These are phyloP conservation scores for Pantala flavescens DNA, from an alignment of 1,140 invertebrate genomes.

Conservation along the genomic window DNA sequence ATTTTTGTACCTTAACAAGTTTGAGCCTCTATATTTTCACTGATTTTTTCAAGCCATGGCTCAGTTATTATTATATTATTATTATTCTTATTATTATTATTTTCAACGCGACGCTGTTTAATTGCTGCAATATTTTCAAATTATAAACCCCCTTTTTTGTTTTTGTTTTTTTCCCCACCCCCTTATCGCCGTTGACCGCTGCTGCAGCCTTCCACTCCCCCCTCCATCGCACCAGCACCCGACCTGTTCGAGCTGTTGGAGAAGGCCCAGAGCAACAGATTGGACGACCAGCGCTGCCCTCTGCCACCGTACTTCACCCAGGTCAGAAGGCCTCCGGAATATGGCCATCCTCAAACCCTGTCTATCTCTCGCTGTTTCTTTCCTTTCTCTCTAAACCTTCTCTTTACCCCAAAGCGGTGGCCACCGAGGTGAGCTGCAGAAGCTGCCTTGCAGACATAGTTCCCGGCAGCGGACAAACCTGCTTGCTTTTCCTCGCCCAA, in stretches of 20 bases:
- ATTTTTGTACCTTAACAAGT: too few relatives aligned
- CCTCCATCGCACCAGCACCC: conserved; percentile 47
- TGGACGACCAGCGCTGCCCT: conserved; percentile 90
- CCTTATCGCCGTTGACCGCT: not conserved
- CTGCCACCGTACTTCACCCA: conserved; percentile 77
- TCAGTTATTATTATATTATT: too few relatives aligned
- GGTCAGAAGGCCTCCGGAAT: conserved; percentile 41
- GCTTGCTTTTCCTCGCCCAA: too few relatives aligned
- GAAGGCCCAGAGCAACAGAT: conserved; percentile 76
- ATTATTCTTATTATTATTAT: too few relatives aligned
- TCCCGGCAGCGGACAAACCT: not conserved
- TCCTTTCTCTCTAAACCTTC: conserved; percentile 25
- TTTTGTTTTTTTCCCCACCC: not conserved
- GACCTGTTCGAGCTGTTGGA: conserved; percentile 84
- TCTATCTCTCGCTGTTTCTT: conserved; percentile 25
- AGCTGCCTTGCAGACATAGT: not conserved
- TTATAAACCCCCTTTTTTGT: too few relatives aligned
- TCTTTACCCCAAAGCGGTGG: not conserved
- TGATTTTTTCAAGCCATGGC: too few relatives aligned
- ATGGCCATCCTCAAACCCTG: not conserved
- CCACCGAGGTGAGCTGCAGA: not conserved
- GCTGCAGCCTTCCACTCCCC: not conserved
- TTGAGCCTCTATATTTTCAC: too few relatives aligned
- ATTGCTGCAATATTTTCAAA: too few relatives aligned
- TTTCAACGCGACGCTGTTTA: too few relatives aligned